These are phyloP conservation scores for Urocyon cinereoargenteus DNA, from an alignment of 2,797 vertebrate species.

Conservation along the genomic window DNA sequence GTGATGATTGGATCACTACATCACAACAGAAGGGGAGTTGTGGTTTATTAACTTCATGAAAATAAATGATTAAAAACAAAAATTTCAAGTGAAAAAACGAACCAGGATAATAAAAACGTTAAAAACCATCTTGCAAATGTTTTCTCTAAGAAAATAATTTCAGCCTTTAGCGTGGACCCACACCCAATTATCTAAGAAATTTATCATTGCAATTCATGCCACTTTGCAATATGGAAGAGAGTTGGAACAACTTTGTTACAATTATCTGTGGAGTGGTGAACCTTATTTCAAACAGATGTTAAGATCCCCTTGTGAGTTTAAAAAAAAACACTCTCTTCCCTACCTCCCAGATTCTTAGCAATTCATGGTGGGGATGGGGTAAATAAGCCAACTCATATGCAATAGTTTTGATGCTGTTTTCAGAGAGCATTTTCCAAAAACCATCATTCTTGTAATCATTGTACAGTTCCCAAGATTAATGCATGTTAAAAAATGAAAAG, in stretches of 20 bases:
- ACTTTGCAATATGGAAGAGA: slow-evolving; percentile 67
- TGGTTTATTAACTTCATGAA: slow-evolving; percentile 84
- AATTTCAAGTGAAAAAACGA: slow-evolving; percentile 78
- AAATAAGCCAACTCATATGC: slow-evolving; percentile 68
- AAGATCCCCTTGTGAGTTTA: slow-evolving; percentile 55
- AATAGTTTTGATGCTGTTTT: slow-evolving; percentile 60
- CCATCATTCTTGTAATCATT: slow-evolving; percentile 69
- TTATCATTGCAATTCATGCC: slow-evolving; percentile 53
- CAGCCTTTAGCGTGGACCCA: slow-evolving; percentile 33
- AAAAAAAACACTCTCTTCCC: slow-evolving; percentile 63
- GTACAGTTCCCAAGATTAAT: slow-evolving; percentile 56
- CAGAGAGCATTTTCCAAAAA: slow-evolving; percentile 39
- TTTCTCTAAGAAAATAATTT: slow-evolving; percentile 61
- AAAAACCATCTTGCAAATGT: slow-evolving; percentile 68
- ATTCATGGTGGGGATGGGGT: slow-evolving; percentile 30
- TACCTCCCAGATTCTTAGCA: slow-evolving; percentile 58
- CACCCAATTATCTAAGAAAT: slow-evolving; percentile 68
- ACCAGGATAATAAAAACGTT: slow-evolving; percentile 65
- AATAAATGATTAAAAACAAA: slow-evolving; percentile 81
- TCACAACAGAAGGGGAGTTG: slow-evolving; percentile 74
- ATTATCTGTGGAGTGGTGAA: slow-evolving; percentile 55
- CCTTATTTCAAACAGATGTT: slow-evolving; percentile 63
- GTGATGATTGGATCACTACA: slow-evolving; percentile 73
- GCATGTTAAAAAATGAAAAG: slow-evolving; percentile 62
- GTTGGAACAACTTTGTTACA: slow-evolving; percentile 48